A percentile compares a stretch with the other conserved stretches of the same genome.
Conservation (phyloP, 2,797 vertebrate genomes). For the Ceryle rudis region DNA sequence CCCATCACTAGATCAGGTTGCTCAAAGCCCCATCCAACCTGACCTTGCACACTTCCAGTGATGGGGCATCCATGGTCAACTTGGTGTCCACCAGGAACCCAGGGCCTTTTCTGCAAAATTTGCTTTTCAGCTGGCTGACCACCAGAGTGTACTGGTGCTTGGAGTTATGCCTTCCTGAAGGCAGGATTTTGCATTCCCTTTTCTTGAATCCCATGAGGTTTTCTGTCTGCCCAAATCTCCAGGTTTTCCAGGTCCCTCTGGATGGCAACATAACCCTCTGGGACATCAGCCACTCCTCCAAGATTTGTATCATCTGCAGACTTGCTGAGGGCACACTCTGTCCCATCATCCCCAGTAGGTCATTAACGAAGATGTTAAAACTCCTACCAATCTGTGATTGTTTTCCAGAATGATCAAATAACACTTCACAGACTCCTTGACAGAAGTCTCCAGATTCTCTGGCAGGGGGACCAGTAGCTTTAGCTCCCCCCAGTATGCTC, state of each 20-base stretch:
- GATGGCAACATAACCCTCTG: neutral
- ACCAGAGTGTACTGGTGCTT: neutral
- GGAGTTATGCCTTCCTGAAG: neutral
- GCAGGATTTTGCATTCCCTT: neutral
- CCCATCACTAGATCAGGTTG: neutral
- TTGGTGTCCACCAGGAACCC: neutral
- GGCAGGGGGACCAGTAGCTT: neutral
- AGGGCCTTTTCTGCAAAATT: neutral
- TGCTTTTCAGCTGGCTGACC: neutral
- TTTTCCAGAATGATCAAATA: neutral
- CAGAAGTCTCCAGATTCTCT: neutral
- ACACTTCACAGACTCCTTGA: neutral
- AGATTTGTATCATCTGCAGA: neutral
- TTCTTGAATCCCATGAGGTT: neutral
- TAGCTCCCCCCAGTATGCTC: neutral
- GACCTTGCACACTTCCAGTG: neutral
- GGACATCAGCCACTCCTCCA: neutral
- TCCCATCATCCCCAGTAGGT: neutral
- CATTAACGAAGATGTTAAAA: neutral
- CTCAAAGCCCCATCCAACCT: neutral
- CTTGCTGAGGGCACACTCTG: neutral
- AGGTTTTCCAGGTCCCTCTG: neutral
- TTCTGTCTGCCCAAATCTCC: neutral
- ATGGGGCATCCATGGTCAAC: neutral
- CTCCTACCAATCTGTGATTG: neutral